Conservation (phyloP, 2,797 vertebrate species). For the Sciurus carolinensis region DNA sequence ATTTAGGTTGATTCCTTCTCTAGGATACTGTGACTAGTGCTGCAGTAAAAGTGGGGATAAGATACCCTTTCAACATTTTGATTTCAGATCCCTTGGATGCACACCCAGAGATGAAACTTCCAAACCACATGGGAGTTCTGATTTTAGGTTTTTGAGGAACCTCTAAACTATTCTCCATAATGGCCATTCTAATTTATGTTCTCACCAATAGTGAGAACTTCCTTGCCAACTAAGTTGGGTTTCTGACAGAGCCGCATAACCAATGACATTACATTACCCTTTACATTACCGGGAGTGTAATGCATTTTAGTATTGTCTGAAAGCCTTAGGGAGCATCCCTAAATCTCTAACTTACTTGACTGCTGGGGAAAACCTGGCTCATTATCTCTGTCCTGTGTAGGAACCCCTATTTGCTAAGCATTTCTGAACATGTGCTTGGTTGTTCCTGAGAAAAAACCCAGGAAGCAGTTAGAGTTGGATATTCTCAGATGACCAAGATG, state of each 20-base stretch:
- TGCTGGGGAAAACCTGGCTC: neutral
- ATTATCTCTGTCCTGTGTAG: neutral
- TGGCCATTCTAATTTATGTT: neutral
- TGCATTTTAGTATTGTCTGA: neutral
- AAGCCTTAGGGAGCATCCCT: neutral
- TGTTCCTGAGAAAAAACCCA: neutral
- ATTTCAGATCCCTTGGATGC: neutral
- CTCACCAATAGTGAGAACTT: neutral
- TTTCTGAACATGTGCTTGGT: neutral
- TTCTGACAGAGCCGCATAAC: neutral
- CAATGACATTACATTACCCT: too few species aligned
- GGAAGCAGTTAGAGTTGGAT: neutral
- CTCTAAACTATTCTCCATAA: neutral
- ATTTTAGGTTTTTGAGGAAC: neutral
- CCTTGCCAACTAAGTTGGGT: too few species aligned
- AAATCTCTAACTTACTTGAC: neutral
- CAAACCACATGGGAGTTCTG: neutral
- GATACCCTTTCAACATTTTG: neutral
- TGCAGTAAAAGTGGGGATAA: neutral
- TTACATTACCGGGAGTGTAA: accelerated
- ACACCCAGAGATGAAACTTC: neutral
- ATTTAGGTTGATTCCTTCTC: neutral
- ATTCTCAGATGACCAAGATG: neutral
- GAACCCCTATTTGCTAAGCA: neutral
- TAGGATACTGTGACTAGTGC: neutral